Conservation (phyloP, 1,140 invertebrate genomes). For the Leptopilina boulardi region DNA sequence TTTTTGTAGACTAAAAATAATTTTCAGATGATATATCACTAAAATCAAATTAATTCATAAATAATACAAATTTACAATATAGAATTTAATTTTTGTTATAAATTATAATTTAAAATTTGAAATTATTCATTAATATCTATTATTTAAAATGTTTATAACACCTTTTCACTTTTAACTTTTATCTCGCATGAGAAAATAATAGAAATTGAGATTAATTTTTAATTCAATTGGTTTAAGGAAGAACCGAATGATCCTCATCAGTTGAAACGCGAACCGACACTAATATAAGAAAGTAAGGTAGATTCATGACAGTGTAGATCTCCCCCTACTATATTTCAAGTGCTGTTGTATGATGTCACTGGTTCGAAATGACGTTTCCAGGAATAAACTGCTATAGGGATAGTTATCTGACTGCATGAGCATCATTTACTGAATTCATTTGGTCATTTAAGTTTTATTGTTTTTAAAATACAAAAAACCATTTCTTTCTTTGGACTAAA, state of each 20-base stretch:
- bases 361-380: constrained; percentile 32
- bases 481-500: too few species aligned
- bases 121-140: too few species aligned
- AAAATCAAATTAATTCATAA: too few species aligned
- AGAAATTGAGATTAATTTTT: background rate
- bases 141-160: too few species aligned
- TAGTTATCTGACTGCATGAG: constrained; percentile 5
- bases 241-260: background rate
- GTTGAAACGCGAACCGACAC: constrained; percentile 20
- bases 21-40: too few species aligned
- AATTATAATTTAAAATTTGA: too few species aligned
- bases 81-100: too few species aligned
- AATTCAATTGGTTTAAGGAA: background rate
- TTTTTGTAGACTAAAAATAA: background rate
- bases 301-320: constrained; percentile 8
- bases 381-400: constrained; percentile 25
- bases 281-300: constrained; percentile 24
- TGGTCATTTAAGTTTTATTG: background rate
- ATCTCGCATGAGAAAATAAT: background rate
- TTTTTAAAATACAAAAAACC: background rate
- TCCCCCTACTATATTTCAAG: background rate
- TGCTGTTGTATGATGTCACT: constrained; percentile 30
- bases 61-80: too few species aligned
- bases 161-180: background rate
- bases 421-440: background rate